A percentile compares a stretch with the other conserved stretches of the same genome.
Evolutionary conservation across 2,888 invertebrate genomes (phyloP).

Genomic region (Drosophila pseudotakahashii): DNA sequence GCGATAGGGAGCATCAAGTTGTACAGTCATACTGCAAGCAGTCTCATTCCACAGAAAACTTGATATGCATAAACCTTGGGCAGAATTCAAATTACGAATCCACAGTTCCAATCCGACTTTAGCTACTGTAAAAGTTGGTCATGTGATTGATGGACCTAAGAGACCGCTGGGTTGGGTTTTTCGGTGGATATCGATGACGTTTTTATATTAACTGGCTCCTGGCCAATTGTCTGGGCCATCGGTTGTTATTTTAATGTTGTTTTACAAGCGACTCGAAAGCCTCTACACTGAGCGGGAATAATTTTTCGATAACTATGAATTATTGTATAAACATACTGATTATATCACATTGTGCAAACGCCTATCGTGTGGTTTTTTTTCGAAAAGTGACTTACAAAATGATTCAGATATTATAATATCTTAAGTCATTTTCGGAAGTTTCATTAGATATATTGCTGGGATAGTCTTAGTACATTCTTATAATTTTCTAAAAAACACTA

Average conservation of each 20-base stretch:
- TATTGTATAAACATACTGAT: neutral
- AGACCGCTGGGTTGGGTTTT: constrained; percentile 4
- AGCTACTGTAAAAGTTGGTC: constrained; percentile 3
- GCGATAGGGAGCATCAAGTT: constrained; percentile 37
- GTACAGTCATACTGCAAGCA: neutral
- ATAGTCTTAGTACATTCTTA: no score
- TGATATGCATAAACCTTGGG: constrained; percentile 10
- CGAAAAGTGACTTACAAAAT: neutral
- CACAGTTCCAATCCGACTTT: neutral
- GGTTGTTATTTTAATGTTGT: constrained; percentile 22
- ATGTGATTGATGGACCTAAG: constrained; percentile 27
- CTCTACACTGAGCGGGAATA: neutral
- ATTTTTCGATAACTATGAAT: neutral
- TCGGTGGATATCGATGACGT: constrained; percentile 26
- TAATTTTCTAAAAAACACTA: no score
- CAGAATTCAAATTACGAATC: neutral
- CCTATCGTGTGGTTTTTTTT: neutral
- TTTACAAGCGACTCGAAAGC: constrained; percentile 51
- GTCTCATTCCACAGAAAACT: constrained; percentile 10
- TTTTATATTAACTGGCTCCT: constrained; percentile 8
- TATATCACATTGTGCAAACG: neutral
- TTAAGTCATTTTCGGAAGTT: neutral
- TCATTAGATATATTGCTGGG: no score
- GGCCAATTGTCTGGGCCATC: constrained; percentile 31
- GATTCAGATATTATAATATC: neutral